Conservation (phyloP, 2,113 vertebrate species). For the Cephalopterus ornatus region DNA sequence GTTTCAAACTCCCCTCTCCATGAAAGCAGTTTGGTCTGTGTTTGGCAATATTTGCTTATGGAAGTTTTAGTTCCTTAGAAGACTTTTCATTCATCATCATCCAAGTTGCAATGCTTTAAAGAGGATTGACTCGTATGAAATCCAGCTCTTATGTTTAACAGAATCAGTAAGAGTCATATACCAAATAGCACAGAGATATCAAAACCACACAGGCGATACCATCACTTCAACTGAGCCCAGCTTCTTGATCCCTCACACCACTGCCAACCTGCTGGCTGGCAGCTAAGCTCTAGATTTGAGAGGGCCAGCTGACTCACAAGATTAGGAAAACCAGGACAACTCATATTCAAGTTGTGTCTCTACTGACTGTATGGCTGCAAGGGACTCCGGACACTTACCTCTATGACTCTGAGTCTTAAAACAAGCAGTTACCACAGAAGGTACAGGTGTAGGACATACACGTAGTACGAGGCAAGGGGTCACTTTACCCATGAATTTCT, state of each 20-base stretch:
- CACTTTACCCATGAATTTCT: background rate
- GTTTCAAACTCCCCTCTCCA: background rate
- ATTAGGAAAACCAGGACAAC: background rate
- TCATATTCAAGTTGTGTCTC: background rate
- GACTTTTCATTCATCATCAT: background rate
- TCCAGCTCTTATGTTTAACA: background rate
- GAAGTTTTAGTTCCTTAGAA: background rate
- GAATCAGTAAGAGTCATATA: background rate
- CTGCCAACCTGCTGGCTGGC: background rate
- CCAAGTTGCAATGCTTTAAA: background rate
- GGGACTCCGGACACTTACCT: background rate
- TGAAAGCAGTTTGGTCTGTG: background rate
- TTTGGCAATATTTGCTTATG: background rate
- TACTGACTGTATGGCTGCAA: background rate
- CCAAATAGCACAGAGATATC: background rate
- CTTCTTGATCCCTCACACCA: background rate
- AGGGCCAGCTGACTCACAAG: background rate
- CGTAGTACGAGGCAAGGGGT: fast-evolving
- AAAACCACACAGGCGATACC: fast-evolving
- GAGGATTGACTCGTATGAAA: background rate
- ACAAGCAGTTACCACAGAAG: background rate
- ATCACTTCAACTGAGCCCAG: background rate
- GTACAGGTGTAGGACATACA: background rate
- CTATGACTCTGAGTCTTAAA: background rate
- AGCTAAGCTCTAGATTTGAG: background rate